phyloP scores from a whole-genome alignment of 2,797 vertebrate species.

The Tadarida brasiliensis region DNA sequence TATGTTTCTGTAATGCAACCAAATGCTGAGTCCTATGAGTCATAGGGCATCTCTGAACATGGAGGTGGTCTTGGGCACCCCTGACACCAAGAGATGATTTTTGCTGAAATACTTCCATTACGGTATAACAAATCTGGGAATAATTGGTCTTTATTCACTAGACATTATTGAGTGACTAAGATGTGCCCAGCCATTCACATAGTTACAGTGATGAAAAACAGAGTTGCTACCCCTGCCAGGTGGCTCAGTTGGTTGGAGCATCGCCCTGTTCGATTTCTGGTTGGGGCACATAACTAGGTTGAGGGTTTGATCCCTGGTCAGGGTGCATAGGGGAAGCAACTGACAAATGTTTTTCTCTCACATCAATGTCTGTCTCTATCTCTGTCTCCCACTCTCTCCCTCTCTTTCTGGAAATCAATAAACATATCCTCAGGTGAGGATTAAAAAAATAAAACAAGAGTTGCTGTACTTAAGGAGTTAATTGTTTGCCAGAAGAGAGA shows the following conservation, averaged over 20 bases:
- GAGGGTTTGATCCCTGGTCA: no score
- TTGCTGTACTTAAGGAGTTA: not conserved
- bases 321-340: not conserved
- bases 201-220: not conserved
- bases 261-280: not conserved
- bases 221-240: not conserved
- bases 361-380: not conserved
- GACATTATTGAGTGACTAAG: not conserved
- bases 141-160: not conserved
- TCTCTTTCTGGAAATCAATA: not conserved
- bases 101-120: conserved; percentile 2
- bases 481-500: not conserved
- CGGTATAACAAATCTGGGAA: not conserved
- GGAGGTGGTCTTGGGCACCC: not conserved
- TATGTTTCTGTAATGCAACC: not conserved
- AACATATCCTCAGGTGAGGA: not conserved
- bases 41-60: conserved; percentile 5
- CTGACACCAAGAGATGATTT: not conserved
- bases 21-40: not conserved
- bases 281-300: not conserved
- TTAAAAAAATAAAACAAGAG: not conserved
- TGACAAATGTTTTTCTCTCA: not conserved
- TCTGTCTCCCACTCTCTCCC: not conserved
- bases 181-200: not conserved
- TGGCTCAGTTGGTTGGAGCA: not conserved